Evolutionary conservation across 2,797 vertebrate genomes (phyloP), one percentile per base, ranked within the genome.

Genomic region (Centropyge bicolor): DNA sequence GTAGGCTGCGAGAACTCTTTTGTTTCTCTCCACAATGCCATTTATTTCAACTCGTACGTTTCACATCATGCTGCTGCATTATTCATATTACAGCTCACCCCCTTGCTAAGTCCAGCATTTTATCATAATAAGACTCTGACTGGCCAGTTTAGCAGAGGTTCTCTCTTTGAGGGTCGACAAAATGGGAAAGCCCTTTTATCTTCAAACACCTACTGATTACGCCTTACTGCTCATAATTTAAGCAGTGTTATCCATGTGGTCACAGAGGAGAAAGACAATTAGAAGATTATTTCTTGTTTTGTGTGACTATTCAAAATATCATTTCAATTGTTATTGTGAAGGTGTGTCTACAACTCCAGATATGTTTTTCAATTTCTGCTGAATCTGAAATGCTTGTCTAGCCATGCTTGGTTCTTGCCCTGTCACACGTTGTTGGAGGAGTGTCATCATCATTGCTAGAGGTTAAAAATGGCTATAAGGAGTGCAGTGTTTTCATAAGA

Each of bases 1-100:
- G 71, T 56, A 82, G 71, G 74, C 84, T 81, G 70, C 45, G 20
- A 79, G 71, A 81, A 78, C 83, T 73, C 61, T 67, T 63, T 55
- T 72, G 45, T 57, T 69, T 70, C 14, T 22, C 36, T 13, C 45
- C 59, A 38, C 45, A 59, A 24, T 62, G 43, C 73, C 10, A 56
- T 78, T 70, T 31, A 48, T 41, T 65, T 19, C 6, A 40, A 57
- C 65, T 77, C 48, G 19, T 27, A 22, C 8, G 35, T 62, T 67
- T 75, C 48, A 64, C 20, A 57, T 48, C 27, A 9, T 49, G n/a
- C 43, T 20, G 5, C 48, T 77, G 61, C 66, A 74, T 75, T 75
- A 86, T 83, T 85, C 76, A 88, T 80, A 63, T 57, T 41, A 40
- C 7, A 73, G 45, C 56, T 71, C 56, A 75, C 27, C 62, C 27